phyloP scores from a whole-genome alignment of 2,797 vertebrate species.

The Coreius guichenoti region DNA sequence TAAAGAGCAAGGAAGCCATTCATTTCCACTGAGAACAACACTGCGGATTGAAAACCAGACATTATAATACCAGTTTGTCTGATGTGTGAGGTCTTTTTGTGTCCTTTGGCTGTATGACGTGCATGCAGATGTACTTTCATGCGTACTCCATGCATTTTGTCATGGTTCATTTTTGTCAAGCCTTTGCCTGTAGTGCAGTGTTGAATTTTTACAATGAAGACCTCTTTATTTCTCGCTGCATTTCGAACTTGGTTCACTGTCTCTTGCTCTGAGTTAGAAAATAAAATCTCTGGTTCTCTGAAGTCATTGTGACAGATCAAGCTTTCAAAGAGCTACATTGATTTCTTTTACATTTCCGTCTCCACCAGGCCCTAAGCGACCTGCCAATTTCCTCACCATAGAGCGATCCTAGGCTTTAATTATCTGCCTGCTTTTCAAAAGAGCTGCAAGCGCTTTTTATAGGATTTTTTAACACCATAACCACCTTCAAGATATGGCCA shows the following conservation, averaged over 20 bases:
- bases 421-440: constrained; percentile 55
- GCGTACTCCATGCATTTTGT: constrained; percentile 20
- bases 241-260: constrained; percentile 9
- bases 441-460: constrained; percentile 51
- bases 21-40: neutral
- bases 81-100: neutral
- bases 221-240: constrained; percentile 2
- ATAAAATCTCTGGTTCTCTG: constrained; percentile 6
- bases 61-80: constrained; percentile 1
- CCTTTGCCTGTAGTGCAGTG: neutral
- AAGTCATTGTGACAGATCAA: constrained; percentile 53
- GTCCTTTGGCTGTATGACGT: constrained; percentile 1
- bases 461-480: constrained; percentile 48
- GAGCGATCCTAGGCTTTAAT: constrained; percentile 59
- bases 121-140: constrained; percentile 15
- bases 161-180: neutral
- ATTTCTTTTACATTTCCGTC: constrained; percentile 56
- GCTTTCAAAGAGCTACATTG: constrained; percentile 50
- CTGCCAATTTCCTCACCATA: constrained; percentile 60
- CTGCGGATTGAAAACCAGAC: neutral
- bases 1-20: constrained; percentile 25
- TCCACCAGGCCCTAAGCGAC: constrained; percentile 50
- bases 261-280: constrained; percentile 3
- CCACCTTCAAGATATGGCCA: constrained; percentile 40
- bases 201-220: neutral